Base-by-base conservation (phyloP, 2,888 invertebrate genomes). In the Spilosoma lubricipeda region DNA sequence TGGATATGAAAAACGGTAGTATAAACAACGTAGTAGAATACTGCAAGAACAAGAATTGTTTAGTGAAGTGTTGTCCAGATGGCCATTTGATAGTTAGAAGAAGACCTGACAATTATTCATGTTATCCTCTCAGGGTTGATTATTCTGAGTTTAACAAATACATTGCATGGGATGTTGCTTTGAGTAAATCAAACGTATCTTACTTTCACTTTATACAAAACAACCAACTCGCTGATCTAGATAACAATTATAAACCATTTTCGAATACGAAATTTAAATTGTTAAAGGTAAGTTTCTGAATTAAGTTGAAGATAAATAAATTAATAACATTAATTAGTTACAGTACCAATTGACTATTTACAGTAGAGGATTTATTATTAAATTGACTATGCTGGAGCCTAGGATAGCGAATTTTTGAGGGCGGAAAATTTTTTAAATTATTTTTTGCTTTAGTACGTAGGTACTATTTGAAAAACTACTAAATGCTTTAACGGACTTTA, bases 11-110 rank as follows among this genome's bases (percentile, higher is more conserved):
- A 15, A 64, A 65, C 42, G 67, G 42, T 7, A 36, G 3, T 3
- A 76, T 76, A 39, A 18, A 73, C 23, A 45, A 39, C 33, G 64
- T 71, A n/a, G 23, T 27, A 30, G 56, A 76, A 64, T 73, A 73
- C 15, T 76, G 76, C 65, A 7, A 42, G 18, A 23, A 68, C 27
- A 72, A 45, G 42, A 73, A 64, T 11, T 76, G 76, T n/a, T 9
- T 70, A 3, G 5, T 59, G 0, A 76, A 76, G 56, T 76, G 76
- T 65, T 76, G 76, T 64, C 67, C 76, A 13, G 65, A 67, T 20
- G 52, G 64, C 3, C 18, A 20, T 36, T 0, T 3, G 23, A 20
- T 72, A 18, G 0, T 63, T 30, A 30, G 1, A 30, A 18, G 5
- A 20, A 18, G 1, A 45, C 1, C 7, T 23, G 23, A 0, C 23